Conservation (phyloP, 35 echinoderm and acorn worm species). For the Amphiura filiformis region DNA sequence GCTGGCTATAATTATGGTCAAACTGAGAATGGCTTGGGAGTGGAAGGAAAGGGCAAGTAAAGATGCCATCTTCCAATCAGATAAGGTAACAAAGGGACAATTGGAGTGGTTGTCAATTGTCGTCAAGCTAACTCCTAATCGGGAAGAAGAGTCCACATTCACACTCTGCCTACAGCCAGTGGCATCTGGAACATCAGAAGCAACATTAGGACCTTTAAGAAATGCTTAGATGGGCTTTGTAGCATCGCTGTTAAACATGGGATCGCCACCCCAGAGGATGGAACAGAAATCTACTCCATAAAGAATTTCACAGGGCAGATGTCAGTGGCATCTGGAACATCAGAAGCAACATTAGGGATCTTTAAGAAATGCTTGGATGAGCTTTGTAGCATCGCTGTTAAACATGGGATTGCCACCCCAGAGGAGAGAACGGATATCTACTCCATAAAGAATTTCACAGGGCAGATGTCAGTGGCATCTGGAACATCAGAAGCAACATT, state of each 20-base stretch:
- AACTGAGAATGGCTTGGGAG: background rate
- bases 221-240: background rate
- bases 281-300: too few relatives aligned
- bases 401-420: background rate
- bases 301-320: too few relatives aligned
- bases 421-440: background rate
- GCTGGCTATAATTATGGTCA: background rate
- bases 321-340: background rate
- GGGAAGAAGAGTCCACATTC: background rate
- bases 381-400: background rate
- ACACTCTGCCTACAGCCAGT: background rate
- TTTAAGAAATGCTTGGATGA: background rate
- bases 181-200: background rate
- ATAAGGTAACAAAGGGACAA: background rate
- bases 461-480: background rate
- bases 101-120: background rate
- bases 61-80: background rate
- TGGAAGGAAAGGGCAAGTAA: background rate
- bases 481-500: background rate
- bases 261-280: background rate
- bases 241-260: background rate
- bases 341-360: background rate
- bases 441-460: too few relatives aligned
- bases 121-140: background rate
- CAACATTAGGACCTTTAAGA: background rate